Conservation (phyloP, 2,113 vertebrate species). For the Rhinopomastus cyanomelas region DNA sequence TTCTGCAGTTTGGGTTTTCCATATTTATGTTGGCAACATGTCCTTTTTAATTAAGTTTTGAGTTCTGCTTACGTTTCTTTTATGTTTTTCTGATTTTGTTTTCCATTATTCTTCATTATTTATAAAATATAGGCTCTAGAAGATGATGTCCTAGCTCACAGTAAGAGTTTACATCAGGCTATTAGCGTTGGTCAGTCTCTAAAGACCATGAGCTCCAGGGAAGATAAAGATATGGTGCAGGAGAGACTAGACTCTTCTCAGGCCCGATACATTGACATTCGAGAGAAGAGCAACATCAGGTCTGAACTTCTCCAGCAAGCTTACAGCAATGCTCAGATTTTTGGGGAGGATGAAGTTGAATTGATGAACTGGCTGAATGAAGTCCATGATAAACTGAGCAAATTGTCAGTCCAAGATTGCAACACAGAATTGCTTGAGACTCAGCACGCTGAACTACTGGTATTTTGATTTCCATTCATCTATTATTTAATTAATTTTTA, state of each 20-base stretch:
- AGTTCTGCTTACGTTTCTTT: conserved; percentile 62
- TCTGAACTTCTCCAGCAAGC: conserved; percentile 91
- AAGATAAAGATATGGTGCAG: conserved; percentile 95
- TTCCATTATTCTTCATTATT: conserved; percentile 54
- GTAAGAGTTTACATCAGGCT: conserved; percentile 89
- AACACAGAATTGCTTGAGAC: conserved; percentile 82
- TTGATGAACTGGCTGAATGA: conserved; percentile 97
- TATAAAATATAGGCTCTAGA: conserved; percentile 84
- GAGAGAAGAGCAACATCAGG: conserved; percentile 88
- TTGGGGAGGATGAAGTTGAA: conserved; percentile 95
- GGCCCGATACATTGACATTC: conserved; percentile 88
- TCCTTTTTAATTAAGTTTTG: conserved; percentile 29
- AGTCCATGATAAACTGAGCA: conserved; percentile 82
- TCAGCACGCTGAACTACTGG: conserved; percentile 89
- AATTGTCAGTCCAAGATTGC: conserved; percentile 86
- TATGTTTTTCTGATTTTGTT: conserved; percentile 70
- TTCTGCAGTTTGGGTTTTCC: conserved; percentile 47
- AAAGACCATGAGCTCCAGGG: conserved; percentile 89
- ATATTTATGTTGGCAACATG: conserved; percentile 18
- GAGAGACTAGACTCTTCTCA: conserved; percentile 88
- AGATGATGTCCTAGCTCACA: conserved; percentile 89
- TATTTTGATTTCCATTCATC: conserved; percentile 80
- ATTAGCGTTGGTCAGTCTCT: conserved; percentile 91
- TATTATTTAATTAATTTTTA: conserved; percentile 36
- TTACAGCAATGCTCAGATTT: conserved; percentile 92